Conservation (phyloP, 2,113 vertebrate genomes). For the Rynchops niger region DNA sequence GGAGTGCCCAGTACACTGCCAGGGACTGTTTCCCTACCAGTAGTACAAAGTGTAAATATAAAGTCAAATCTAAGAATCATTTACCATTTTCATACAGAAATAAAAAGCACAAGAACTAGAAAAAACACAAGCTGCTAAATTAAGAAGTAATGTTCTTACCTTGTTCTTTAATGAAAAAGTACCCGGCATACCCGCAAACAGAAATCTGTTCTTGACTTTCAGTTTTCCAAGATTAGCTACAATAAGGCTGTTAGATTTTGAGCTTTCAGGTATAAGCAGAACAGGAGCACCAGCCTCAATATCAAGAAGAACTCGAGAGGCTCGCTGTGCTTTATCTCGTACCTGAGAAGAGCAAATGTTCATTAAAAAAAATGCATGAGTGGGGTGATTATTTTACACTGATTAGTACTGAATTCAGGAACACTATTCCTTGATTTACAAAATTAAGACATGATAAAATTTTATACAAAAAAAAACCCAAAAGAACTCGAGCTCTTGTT, state of each 20-base stretch:
- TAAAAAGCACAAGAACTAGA: background rate
- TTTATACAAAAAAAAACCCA: background rate
- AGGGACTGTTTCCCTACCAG: background rate
- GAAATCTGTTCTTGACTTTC: conserved; percentile 89
- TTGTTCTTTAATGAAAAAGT: conserved; percentile 92
- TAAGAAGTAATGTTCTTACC: conserved; percentile 76
- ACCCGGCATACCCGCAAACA: conserved; percentile 83
- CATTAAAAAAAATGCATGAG: background rate
- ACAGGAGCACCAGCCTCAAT: conserved; percentile 95
- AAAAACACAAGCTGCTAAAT: background rate
- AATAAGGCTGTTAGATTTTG: conserved; percentile 86
- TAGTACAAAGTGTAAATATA: background rate
- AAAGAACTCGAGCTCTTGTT: background rate
- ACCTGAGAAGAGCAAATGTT: conserved; percentile 75
- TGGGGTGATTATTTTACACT: background rate
- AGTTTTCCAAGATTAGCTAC: conserved; percentile 95
- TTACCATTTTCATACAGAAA: background rate
- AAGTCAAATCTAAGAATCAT: background rate
- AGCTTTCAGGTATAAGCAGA: conserved; percentile 94
- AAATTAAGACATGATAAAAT: background rate
- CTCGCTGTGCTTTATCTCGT: conserved; percentile 87
- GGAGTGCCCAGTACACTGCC: background rate
- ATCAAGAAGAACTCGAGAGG: conserved; percentile 88
- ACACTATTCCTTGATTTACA: background rate
- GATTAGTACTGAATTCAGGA: background rate